Base-by-base conservation (phyloP, 2,888 invertebrate genomes). In the Cheilosia pagana region DNA sequence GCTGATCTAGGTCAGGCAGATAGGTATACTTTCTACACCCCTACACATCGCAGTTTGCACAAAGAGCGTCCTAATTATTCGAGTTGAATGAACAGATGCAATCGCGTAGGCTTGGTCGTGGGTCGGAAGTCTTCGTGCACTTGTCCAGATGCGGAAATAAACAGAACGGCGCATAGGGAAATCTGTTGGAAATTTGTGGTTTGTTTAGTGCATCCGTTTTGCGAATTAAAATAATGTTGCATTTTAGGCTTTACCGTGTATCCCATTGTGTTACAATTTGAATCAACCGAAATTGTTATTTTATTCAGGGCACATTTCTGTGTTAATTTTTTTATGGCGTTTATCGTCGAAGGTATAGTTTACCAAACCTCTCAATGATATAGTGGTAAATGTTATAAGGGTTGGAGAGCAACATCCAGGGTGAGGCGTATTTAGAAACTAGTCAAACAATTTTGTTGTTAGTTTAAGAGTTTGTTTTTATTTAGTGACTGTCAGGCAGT, bases 1-100 rank as follows among this genome's bases (percentile, higher is more conserved):
- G 23, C 53, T 16, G 48, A 23, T 82, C 23, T 77, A 60, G 81
- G 81, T 77, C 77, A 76, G 50, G 50, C 43, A 59, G 53, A 41
- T n/a, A 59, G 21, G 48, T 35, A 74, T 25, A 62, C n/a, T n/a
- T 60, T 48, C 65, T 65, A 31, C 28, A 12, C 35, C 35, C 35
- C 12, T 12, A 12, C 35, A 3, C 35, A 12, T 12, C 12, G 12
- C 12, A 12, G 35, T 35, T n/a, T n/a, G 21, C 21, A 60, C 8
- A 21, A 43, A 76, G 81, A 76, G 75, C 16, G 23, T 67, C 62
- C 85, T 71, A 81, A 81, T 85, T 81, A 81, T 76, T 76, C 53
- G 31, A 48, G 71, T 53, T 70, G 79, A 65, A 65, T 60, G 85
- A 85, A 85, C 85, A 85, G 85, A 85, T 81, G 85, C 85, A 81